phyloP scores from a whole-genome alignment of 53 echinoderm and acorn worm genomes.

The Holothuria scabra region DNA sequence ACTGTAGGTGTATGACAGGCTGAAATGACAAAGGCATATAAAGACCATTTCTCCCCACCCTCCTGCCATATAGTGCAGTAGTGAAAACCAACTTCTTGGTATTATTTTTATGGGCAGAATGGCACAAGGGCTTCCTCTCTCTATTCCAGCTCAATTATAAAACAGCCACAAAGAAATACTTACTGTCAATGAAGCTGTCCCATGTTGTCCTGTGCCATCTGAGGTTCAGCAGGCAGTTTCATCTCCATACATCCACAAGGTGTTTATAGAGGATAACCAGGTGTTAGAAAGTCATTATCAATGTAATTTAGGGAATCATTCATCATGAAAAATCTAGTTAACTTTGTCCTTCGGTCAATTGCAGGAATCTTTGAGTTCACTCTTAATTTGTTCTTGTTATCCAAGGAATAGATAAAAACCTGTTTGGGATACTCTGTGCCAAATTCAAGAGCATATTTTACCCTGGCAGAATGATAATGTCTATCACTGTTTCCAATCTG shows the following conservation, averaged over 20 bases:
- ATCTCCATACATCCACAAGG: constrained; percentile 39
- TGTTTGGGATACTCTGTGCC: background rate
- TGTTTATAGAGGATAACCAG: constrained; percentile 33
- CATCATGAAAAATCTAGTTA: background rate
- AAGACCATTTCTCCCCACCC: too few relatives aligned
- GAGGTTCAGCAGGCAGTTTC: background rate
- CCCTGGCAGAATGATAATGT: constrained; percentile 47
- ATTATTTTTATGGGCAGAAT: too few relatives aligned
- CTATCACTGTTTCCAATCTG: constrained; percentile 2
- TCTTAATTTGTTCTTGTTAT: too few relatives aligned
- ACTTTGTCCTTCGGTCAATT: background rate
- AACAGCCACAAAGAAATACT: background rate
- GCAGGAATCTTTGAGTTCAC: constrained; percentile 9
- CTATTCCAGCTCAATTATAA: background rate
- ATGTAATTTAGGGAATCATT: constrained; percentile 14
- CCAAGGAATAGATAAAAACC: too few relatives aligned
- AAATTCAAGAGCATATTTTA: constrained; percentile 32
- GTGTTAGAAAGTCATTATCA: constrained; percentile 34
- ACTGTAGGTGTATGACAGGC: too few relatives aligned
- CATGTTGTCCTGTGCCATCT: background rate
- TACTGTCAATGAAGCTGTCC: constrained; percentile 5
- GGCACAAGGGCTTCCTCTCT: background rate
- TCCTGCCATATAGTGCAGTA: too few relatives aligned
- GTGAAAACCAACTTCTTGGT: too few relatives aligned
- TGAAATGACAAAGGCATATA: too few relatives aligned